Conservation (phyloP, 1,140 invertebrate species). For the Heliothis subflexa region DNA sequence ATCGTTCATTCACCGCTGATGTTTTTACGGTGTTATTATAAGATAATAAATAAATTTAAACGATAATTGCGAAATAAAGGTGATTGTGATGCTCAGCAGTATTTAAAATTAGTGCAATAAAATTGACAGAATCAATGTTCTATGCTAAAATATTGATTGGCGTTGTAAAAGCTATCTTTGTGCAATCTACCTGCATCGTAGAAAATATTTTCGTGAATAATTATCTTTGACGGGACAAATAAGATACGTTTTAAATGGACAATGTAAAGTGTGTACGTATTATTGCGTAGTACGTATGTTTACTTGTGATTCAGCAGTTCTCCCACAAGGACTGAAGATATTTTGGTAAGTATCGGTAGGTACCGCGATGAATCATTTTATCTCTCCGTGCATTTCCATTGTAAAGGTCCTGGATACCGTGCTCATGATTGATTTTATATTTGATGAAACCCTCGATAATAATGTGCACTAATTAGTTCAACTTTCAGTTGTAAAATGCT, state of each 20-base stretch:
- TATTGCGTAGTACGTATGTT: slow-evolving; percentile 65
- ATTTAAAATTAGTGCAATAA: slow-evolving; percentile 79
- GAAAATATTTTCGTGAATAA: slow-evolving; percentile 78
- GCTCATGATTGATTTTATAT: slow-evolving; percentile 14
- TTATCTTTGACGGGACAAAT: slow-evolving; percentile 68
- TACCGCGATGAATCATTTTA: slow-evolving; percentile 53
- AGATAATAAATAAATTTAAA: slow-evolving; percentile 83
- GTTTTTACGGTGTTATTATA: slow-evolving; percentile 84
- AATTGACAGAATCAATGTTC: slow-evolving; percentile 63
- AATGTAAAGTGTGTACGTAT: slow-evolving; percentile 62
- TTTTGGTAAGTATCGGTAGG: slow-evolving; percentile 73
- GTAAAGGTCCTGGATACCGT: slow-evolving; percentile 29
- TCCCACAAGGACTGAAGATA: slow-evolving; percentile 55
- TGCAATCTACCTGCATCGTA: slow-evolving; percentile 82
- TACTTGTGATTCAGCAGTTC: slow-evolving; percentile 50
- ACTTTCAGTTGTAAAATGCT: slow-evolving; percentile 1
- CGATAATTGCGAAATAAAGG: slow-evolving; percentile 76
- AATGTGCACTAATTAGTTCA: background rate
- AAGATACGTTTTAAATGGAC: slow-evolving; percentile 67
- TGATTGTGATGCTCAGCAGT: slow-evolving; percentile 67
- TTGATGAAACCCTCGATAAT: background rate
- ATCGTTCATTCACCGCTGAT: slow-evolving; percentile 86
- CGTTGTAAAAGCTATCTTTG: slow-evolving; percentile 72
- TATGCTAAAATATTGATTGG: slow-evolving; percentile 62
- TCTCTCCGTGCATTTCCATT: slow-evolving; percentile 40